phyloP scores from a whole-genome alignment of 2,888 invertebrate species.

The Xanthia togata region DNA sequence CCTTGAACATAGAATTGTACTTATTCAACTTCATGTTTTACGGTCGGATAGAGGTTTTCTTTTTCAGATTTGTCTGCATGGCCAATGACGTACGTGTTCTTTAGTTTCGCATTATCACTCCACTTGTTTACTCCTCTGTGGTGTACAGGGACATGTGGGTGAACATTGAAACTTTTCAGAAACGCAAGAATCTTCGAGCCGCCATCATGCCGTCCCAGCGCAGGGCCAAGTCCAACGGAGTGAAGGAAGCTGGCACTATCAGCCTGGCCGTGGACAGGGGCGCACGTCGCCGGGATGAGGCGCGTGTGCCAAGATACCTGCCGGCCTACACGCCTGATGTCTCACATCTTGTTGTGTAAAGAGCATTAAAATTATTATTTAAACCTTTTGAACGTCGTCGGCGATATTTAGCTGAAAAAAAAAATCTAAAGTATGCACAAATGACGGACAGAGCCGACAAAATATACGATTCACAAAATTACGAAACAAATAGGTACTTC shows the following conservation, averaged over 20 bases:
- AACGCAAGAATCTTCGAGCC: slow-evolving; percentile 96
- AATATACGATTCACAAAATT: not conserved
- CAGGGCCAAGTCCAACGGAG: slow-evolving; percentile 94
- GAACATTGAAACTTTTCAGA: slow-evolving; percentile 90
- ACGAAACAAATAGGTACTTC: not conserved
- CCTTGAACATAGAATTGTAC: not conserved
- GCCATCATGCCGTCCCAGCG: slow-evolving; percentile 94
- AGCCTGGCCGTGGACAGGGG: slow-evolving; percentile 94
- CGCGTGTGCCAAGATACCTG: slow-evolving; percentile 92
- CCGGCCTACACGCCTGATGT: slow-evolving; percentile 95
- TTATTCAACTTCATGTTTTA: not conserved
- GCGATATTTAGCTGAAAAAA: not conserved
- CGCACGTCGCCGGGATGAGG: slow-evolving; percentile 92
- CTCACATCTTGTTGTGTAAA: slow-evolving; percentile 94
- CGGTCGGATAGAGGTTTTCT: not conserved
- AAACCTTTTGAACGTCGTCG: slow-evolving; percentile 22
- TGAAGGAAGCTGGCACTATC: slow-evolving; percentile 95
- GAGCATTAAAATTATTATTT: not conserved
- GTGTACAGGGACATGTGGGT: slow-evolving; percentile 32
- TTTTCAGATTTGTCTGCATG: slow-evolving; percentile 2
- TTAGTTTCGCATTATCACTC: slow-evolving; percentile 31
- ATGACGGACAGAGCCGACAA: not conserved
- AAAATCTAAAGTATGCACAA: not conserved
- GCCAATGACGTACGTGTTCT: not conserved
- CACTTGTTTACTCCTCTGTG: slow-evolving; percentile 49